Base-by-base conservation (phyloP, 2,888 invertebrate species). In the Brenthis ino region DNA sequence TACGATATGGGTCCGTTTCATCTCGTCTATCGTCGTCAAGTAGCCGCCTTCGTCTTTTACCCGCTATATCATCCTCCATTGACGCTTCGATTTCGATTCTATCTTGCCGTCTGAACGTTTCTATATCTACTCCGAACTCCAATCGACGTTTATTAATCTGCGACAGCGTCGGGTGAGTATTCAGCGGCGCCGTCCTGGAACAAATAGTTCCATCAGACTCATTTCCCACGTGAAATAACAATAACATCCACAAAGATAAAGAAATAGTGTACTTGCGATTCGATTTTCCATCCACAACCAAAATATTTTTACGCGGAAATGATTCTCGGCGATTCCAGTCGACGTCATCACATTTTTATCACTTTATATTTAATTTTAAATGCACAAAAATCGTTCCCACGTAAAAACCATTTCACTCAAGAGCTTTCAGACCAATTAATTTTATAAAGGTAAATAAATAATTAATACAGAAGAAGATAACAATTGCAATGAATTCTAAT, bases 71-170 rank as follows among this genome's bases (percentile, higher is more conserved):
- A 57, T 93, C 93, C 60, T 76, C 76, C 85, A 75, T 77, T 63
- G 71, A 76, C 54, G 61, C 68, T 71, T 75, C 65, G 85, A 84
- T 68, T 82, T 78, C 72, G 87, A 88, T 58, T 91, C 90, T 66
- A 79, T 85, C 87, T 65, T 79, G 74, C 48, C 88, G 85, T 75
- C 90, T 85, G 77, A 90, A 91, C 16, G 91, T 83, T 77, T 93
- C 93, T 77, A 93, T 87, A 85, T 93, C 93, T 72, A 93, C 91
- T 71, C 94, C 94, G 70, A 94, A 94, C 80, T 96, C 96, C 80
- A 95, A 89, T 85, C 95, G 95, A 85, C 96, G 93, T 85, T 96
- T 96, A 90, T 95, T 95, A 83, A 96, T 93, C 85, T 95, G 95
- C 78, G 95, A 91, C 84, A 94, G 88, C 79, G 94, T 90, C 83